phyloP scores from a whole-genome alignment of 2,888 invertebrate species.

The Luperina testacea region DNA sequence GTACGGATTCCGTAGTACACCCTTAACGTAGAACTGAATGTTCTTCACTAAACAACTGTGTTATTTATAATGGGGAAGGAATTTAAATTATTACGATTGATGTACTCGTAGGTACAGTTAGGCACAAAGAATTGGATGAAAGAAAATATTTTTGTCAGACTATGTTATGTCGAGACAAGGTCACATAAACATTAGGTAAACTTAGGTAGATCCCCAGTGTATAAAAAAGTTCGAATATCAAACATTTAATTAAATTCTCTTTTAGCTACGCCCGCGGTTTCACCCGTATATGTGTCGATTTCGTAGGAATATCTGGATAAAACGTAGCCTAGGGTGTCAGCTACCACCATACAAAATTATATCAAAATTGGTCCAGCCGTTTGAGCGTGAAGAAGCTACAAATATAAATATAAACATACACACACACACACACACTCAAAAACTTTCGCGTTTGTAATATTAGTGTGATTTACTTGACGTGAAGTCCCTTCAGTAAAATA shows the following conservation, averaged over 20 bases:
- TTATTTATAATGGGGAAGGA: conserved; percentile 18
- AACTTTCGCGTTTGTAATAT: too few species aligned
- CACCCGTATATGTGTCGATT: too few species aligned
- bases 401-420: too few species aligned
- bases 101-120: neutral
- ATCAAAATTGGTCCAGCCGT: too few species aligned
- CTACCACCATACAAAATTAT: too few species aligned
- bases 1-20: conserved; percentile 37
- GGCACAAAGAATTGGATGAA: neutral
- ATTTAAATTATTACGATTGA: conserved; percentile 12
- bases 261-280: too few species aligned
- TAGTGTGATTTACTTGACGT: too few species aligned
- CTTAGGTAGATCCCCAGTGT: neutral
- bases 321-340: too few species aligned
- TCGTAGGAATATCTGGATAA: too few species aligned
- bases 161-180: neutral
- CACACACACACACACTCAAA: too few species aligned
- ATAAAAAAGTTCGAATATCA: neutral
- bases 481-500: too few species aligned
- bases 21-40: conserved; percentile 40
- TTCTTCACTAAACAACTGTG: conserved; percentile 39
- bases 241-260: conserved; percentile 11
- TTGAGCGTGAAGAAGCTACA: too few species aligned
- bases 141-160: neutral
- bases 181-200: neutral